Conservation (phyloP, 2,888 invertebrate species). For the Tanypteryx hageni region DNA sequence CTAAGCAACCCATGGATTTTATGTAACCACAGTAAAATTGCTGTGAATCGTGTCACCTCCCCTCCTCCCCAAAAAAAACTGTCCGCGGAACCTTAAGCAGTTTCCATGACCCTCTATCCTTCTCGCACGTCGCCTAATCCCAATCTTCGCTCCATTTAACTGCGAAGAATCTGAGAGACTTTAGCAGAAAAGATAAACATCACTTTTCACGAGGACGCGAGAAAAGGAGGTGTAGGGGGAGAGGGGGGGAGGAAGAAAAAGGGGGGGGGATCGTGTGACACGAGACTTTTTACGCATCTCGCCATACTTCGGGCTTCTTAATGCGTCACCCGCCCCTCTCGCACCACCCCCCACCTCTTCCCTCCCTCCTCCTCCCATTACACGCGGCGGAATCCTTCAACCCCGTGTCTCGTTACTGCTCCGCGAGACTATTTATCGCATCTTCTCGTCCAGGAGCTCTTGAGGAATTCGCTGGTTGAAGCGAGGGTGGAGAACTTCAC, state of each 20-base stretch:
- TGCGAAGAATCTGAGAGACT: neutral
- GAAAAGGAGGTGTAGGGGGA: neutral
- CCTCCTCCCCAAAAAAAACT: too few species aligned
- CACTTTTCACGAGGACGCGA: constrained; percentile 27
- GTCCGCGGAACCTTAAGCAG: too few species aligned
- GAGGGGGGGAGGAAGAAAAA: neutral
- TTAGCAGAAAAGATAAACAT: constrained; percentile 34
- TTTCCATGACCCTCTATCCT: neutral
- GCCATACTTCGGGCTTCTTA: neutral
- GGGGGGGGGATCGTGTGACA: constrained; percentile 12
- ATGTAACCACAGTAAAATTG: too few species aligned
- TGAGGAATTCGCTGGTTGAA: neutral
- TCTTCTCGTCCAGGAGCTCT: neutral
- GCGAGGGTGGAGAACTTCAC: neutral
- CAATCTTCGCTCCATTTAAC: neutral
- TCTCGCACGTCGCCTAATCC: neutral
- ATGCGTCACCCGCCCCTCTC: neutral
- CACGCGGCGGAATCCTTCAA: constrained; percentile 29
- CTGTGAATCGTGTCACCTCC: too few species aligned
- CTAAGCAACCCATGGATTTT: too few species aligned
- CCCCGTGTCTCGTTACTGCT: constrained; percentile 34
- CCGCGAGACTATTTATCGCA: constrained; percentile 15
- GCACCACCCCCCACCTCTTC: neutral
- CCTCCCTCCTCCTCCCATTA: neutral
- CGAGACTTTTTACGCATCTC: constrained; percentile 25